A percentile compares a stretch with the other conserved stretches of the same genome.
phyloP scores from a whole-genome alignment of 2,113 vertebrate genomes.

The Propithecus coquereli region DNA sequence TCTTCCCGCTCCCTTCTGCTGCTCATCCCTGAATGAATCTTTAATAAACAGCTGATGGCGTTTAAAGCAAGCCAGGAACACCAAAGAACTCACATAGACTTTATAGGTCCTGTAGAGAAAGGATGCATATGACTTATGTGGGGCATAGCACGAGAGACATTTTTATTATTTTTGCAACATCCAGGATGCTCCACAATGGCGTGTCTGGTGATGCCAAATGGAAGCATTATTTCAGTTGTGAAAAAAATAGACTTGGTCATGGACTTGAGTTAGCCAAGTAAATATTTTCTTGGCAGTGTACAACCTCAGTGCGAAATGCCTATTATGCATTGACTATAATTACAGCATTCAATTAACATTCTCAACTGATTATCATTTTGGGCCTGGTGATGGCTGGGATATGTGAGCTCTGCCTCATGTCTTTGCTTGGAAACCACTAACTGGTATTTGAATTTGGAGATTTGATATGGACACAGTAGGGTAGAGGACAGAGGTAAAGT shows the following conservation, averaged over 20 bases:
- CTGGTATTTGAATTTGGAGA: slow-evolving; percentile 37
- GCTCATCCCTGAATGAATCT: background rate
- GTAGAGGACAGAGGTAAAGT: background rate
- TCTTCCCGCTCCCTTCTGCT: background rate
- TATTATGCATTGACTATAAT: slow-evolving; percentile 73
- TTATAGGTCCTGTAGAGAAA: slow-evolving; percentile 26
- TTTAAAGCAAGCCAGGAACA: slow-evolving; percentile 26
- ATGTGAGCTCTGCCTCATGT: slow-evolving; percentile 27
- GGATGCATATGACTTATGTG: slow-evolving; percentile 5
- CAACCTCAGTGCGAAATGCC: slow-evolving; percentile 70
- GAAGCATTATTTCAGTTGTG: slow-evolving; percentile 69
- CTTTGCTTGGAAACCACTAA: slow-evolving; percentile 24
- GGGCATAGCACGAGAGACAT: slow-evolving; percentile 38
- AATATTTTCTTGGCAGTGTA: slow-evolving; percentile 76
- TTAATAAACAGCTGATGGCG: background rate
- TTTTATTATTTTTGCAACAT: slow-evolving; percentile 51
- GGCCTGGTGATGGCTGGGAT: slow-evolving; percentile 48
- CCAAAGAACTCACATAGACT: background rate
- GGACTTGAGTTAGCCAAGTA: slow-evolving; percentile 72
- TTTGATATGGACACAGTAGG: background rate
- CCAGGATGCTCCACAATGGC: slow-evolving; percentile 59
- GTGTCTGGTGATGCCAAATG: slow-evolving; percentile 63
- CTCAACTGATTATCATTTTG: slow-evolving; percentile 72
- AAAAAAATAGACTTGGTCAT: slow-evolving; percentile 69
- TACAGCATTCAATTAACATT: slow-evolving; percentile 74